Evolutionary conservation across 2,113 vertebrate genomes (phyloP).

Genomic region (Callipepla squamata): DNA sequence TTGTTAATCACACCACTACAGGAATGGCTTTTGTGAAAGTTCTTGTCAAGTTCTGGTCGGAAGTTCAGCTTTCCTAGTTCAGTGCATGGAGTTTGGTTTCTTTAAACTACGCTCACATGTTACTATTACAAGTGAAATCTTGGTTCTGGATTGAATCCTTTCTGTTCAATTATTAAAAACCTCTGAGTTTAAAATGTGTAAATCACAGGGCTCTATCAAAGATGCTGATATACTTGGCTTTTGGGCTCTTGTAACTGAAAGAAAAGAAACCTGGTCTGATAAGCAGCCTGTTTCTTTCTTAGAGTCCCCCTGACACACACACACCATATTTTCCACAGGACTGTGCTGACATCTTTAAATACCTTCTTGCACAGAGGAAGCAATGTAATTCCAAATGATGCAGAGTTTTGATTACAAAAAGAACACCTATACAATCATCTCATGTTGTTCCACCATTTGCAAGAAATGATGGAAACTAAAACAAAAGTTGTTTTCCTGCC

Average conservation of each 20-base stretch:
- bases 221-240: not conserved
- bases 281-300: not conserved
- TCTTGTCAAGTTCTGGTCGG: not conserved
- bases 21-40: not conserved
- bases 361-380: not conserved
- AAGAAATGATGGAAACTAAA: not conserved
- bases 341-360: not conserved
- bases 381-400: not conserved
- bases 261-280: not conserved
- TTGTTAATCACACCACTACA: not conserved
- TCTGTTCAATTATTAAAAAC: not conserved
- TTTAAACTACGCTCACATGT: not conserved
- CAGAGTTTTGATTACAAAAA: slow-evolving; percentile 20
- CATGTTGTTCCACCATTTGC: not conserved
- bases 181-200: not conserved
- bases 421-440: not conserved
- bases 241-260: not conserved
- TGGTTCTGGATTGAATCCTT: slow-evolving; percentile 1
- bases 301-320: not conserved
- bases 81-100: not conserved
- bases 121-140: not conserved
- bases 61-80: not conserved
- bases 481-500: not conserved
- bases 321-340: not conserved
- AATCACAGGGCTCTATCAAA: not conserved